Percentiles rank a stretch among this genome's conserved stretches.
Conservation (phyloP, 2,888 invertebrate genomes). For the Athalia rosae region DNA sequence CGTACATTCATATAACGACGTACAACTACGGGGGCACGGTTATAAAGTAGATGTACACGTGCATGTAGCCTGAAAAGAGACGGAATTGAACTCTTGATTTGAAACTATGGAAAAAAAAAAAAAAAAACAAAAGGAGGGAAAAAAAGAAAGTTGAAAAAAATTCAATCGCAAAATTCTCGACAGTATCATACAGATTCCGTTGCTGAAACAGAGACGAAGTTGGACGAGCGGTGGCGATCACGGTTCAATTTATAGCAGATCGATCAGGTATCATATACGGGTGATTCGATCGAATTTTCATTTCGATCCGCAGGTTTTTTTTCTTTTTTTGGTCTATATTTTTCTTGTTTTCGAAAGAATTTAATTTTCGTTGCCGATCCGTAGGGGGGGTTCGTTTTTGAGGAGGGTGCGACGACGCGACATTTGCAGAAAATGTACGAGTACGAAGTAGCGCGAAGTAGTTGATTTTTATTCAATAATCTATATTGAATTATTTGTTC, state of each 20-base stretch:
- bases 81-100: slow-evolving; percentile 26
- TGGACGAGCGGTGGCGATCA: slow-evolving; percentile 14
- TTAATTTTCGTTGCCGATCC: too few relatives aligned
- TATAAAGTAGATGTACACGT: neutral
- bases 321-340: too few relatives aligned
- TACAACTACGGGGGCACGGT: neutral
- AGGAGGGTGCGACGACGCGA: too few relatives aligned
- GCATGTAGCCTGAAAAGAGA: neutral
- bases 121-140: neutral
- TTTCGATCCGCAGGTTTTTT: neutral
- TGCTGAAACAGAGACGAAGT: neutral
- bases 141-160: slow-evolving; percentile 1
- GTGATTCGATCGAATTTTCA: neutral
- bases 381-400: too few relatives aligned
- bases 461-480: too few relatives aligned
- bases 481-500: too few relatives aligned
- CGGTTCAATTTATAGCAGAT: slow-evolving; percentile 8
- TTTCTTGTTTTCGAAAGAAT: too few relatives aligned
- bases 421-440: too few relatives aligned
- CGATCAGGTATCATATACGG: neutral
- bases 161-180: neutral
- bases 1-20: too few relatives aligned
- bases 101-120: neutral
- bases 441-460: too few relatives aligned
- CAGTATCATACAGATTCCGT: neutral